Evolutionary conservation across 2,888 invertebrate genomes (phyloP).

Genomic region (Epistrophella euchroma): DNA sequence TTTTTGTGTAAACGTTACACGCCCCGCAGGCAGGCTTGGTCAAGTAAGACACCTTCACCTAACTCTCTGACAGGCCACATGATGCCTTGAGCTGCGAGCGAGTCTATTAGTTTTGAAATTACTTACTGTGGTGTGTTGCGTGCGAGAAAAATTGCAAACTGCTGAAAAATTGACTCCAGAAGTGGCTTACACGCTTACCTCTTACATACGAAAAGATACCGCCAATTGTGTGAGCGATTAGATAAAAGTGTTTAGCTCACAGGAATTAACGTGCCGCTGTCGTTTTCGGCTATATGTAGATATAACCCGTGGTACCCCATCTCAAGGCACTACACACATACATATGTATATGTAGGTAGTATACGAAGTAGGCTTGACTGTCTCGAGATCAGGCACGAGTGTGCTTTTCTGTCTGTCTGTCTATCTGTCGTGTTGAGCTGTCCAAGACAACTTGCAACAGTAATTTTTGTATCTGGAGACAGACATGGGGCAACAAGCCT

Average conservation of each 20-base stretch:
- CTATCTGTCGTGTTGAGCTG: constrained; percentile 57
- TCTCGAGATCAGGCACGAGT: constrained; percentile 60
- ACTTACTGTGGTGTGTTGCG: constrained; percentile 49
- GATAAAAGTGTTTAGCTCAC: constrained; percentile 44
- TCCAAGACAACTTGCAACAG: constrained; percentile 61
- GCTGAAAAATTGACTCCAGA: constrained; percentile 43
- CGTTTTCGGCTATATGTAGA: constrained; percentile 19
- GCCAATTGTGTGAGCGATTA: constrained; percentile 46
- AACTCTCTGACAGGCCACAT: constrained; percentile 16
- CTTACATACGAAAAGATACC: constrained; percentile 36
- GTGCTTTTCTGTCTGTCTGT: constrained; percentile 52
- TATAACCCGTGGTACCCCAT: constrained; percentile 18
- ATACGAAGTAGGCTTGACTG: constrained; percentile 45
- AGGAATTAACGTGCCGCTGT: constrained; percentile 51
- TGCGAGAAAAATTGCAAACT: constrained; percentile 49
- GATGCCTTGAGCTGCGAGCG: constrained; percentile 27
- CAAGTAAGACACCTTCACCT: constrained; percentile 48
- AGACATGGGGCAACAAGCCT: constrained; percentile 17
- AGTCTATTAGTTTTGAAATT: constrained; percentile 55
- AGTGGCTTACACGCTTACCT: constrained; percentile 1
- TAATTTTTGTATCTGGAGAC: constrained; percentile 31
- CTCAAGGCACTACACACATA: background rate
- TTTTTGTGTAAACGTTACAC: constrained; percentile 19
- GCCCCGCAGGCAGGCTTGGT: constrained; percentile 29
- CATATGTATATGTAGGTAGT: too few relatives aligned